Evolutionary conservation across 92 coral and sea anemone species (phyloP), one percentile per base, ranked within the genome.

Genomic region (Epizoanthus scotinus): DNA sequence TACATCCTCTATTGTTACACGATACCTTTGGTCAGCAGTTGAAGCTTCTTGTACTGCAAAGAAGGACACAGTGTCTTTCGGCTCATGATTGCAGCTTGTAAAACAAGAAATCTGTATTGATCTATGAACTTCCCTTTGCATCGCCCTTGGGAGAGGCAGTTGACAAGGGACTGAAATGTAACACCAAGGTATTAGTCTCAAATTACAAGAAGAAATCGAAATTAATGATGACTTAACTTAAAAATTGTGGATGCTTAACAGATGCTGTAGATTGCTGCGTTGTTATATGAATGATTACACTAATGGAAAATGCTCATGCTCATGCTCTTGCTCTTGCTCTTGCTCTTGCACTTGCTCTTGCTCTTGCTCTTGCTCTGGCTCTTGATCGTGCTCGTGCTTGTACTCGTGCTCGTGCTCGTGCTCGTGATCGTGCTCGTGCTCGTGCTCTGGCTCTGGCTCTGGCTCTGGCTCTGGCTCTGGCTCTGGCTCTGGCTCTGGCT

Each of bases 61-160:
- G 31, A 15, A 21, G 77, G 77, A 20, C 77, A 70, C 9, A 70
- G 60, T 0, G 77, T 22, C 13, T 70, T 70, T 18, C 28, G 6
- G 36, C 77, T 70, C 77, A 70, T 70, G 77, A 70, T 25, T 19
- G 77, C 53, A 49, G 77, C 77, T 70, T 70, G 58, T 13, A 70
- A 25, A 19, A 70, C 60, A 25, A 70, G 77, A 49, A 70, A 50
- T 49, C 77, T 40, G 40, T 70, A 70, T 20, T 15, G 77, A 61
- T 70, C 29, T 8, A 70, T 50, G 26, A 70, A 70, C 40, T 24
- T 34, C 17, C 77, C 77, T 12, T 20, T 50, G 60, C 77, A 70
- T 70, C 22, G 13, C 6, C 10, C 19, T 0, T 70, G 8, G 3
- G 77, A 70, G 0, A 70, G 77, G 25, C 77, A 70, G 77, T 44